Conservation (phyloP, 2,113 vertebrate genomes). For the Dipodomys spectabilis region DNA sequence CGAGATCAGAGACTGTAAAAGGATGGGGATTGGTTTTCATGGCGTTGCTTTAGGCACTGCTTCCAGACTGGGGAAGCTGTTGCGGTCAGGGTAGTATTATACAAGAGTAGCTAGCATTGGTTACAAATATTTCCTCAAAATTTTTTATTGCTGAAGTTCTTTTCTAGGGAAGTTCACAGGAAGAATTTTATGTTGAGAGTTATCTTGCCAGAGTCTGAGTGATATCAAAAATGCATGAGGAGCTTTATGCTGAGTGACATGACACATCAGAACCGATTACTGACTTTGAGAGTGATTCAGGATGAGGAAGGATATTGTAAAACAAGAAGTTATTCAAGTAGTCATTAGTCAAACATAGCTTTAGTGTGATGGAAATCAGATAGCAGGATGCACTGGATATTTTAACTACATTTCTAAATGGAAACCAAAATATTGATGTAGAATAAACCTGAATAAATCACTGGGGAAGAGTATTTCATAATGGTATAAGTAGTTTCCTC, state of each 20-base stretch:
- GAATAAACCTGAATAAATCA: slow-evolving; percentile 64
- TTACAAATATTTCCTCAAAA: background rate
- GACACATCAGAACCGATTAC: slow-evolving; percentile 73
- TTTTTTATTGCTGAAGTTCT: background rate
- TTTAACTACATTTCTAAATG: slow-evolving; percentile 74
- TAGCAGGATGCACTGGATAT: slow-evolving; percentile 62
- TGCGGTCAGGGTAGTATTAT: background rate
- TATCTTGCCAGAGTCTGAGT: slow-evolving; percentile 56
- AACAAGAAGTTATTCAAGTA: slow-evolving; percentile 71
- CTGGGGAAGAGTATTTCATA: slow-evolving; percentile 48
- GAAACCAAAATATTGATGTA: slow-evolving; percentile 74
- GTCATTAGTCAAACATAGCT: slow-evolving; percentile 73
- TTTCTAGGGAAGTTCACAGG: slow-evolving; percentile 38
- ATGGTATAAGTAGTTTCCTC: slow-evolving; percentile 59
- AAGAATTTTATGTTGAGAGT: slow-evolving; percentile 62
- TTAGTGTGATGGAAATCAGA: slow-evolving; percentile 58
- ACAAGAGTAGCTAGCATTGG: background rate
- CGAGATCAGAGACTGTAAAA: background rate
- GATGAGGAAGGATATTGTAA: slow-evolving; percentile 75
- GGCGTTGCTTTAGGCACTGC: background rate
- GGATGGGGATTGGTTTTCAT: background rate
- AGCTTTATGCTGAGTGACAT: slow-evolving; percentile 76
- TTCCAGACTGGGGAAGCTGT: background rate
- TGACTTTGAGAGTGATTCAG: slow-evolving; percentile 73
- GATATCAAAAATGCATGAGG: slow-evolving; percentile 79